Base-by-base conservation (phyloP, 2,797 vertebrate species). In the Danio jaintianensis region DNA sequence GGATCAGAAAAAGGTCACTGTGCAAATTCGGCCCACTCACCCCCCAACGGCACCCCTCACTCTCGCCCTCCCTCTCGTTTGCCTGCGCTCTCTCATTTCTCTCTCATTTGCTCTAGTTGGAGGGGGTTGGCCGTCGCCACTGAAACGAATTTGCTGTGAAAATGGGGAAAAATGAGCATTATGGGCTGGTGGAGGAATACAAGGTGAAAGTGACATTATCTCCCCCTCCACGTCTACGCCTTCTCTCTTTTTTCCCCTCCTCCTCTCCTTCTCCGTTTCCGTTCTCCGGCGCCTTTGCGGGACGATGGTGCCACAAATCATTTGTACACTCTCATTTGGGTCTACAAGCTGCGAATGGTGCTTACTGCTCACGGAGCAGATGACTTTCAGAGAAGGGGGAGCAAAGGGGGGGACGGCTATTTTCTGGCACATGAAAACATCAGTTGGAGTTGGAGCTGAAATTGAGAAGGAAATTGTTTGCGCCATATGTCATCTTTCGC, bases 1-100 rank as follows among this genome's bases (percentile, higher is more conserved):
- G 93, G 93, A 94, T 94, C 93, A 94, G 93, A 93, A 91, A 96
- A 96, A 96, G 95, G 95, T 95, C 95, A 96, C 91, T 85, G 92
- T 94, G 94, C 92, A 94, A 94, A 96, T 83, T 83, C 79, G 74
- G 82, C 84, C 82, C 38, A 73, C 63, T 86, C 84, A 80, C 64
- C 83, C 86, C 61, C 83, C 88, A 52, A 50, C 20, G 22, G 47
- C 67, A 52, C 81, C 77, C 66, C 87, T 82, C 66, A 36, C 69
- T 84, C 18, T 42, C 18, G 15, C 75, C 18, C 66, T 70, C 78
- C 56, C 40, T 78, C 62, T 83, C 82, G 63, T 81, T 82, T 85
- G 75, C 74, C 73, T 59, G 85, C 80, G 29, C 73, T 42, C 67
- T 56, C 63, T 29, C 83, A 56, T 83, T 80, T 82, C 78, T 77